phyloP scores from a whole-genome alignment of 2,797 vertebrate genomes.

The Tenualosa thibaudeaui region DNA sequence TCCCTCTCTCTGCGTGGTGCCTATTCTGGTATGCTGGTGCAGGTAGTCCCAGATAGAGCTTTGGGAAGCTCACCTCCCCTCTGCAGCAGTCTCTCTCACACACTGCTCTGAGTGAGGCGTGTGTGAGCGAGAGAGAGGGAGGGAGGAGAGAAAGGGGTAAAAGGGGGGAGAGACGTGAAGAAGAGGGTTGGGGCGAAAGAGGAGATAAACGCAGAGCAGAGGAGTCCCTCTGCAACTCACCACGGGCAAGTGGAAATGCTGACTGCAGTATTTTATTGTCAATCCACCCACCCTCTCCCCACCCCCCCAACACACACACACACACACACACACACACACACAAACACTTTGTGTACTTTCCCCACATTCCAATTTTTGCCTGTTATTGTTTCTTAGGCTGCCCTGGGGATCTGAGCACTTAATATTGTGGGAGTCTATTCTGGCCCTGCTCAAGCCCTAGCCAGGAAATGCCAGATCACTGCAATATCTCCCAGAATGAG shows the following conservation, averaged over 20 bases:
- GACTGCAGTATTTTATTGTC: slow-evolving; percentile 71
- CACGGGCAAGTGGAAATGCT: slow-evolving; percentile 61
- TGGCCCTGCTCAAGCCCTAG: background rate
- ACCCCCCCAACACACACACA: background rate
- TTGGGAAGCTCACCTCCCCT: slow-evolving; percentile 34
- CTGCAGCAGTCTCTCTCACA: slow-evolving; percentile 75
- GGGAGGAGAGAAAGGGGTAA: slow-evolving; percentile 35
- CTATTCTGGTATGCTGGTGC: slow-evolving; percentile 46
- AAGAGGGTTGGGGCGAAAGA: slow-evolving; percentile 5
- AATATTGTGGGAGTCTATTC: background rate
- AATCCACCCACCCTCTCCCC: slow-evolving; percentile 45
- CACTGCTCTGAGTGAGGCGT: slow-evolving; percentile 70
- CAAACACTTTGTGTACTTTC: background rate
- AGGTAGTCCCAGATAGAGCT: background rate
- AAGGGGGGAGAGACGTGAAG: background rate
- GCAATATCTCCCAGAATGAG: background rate
- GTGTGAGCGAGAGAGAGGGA: slow-evolving; percentile 41
- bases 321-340: slow-evolving; percentile 24
- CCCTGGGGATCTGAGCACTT: background rate
- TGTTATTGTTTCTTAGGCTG: background rate
- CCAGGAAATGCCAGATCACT: background rate
- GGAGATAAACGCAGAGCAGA: slow-evolving; percentile 35
- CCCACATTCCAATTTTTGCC: background rate
- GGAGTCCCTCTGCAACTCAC: slow-evolving; percentile 56
- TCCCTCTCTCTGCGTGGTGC: slow-evolving; percentile 39